These are phyloP conservation scores for Planococcus citri DNA, from an alignment of 1,140 invertebrate genomes.

Conservation along the genomic window DNA sequence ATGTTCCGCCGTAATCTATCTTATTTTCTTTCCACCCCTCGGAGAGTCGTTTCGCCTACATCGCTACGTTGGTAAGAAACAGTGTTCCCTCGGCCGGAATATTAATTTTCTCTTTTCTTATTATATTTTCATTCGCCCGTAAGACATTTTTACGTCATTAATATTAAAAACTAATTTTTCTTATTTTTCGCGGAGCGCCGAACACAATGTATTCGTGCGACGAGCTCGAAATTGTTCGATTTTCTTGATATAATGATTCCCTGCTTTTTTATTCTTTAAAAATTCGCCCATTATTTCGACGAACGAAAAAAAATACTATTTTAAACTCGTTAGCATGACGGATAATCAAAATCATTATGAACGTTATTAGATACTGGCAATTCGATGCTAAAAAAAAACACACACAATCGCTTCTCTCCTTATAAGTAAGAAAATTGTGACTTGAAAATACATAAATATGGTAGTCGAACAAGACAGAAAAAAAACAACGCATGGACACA, in stretches of 20 bases:
- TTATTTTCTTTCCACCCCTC: background rate
- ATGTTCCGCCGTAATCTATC: background rate
- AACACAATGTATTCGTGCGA: background rate
- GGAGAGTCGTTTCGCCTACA: background rate
- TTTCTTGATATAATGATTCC: background rate
- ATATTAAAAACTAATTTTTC: slow-evolving; percentile 14
- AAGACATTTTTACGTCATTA: slow-evolving; percentile 12
- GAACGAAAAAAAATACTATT: too few relatives aligned
- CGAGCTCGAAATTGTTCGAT: background rate
- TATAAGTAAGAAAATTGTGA: too few relatives aligned
- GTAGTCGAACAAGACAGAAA: too few relatives aligned
- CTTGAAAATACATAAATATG: too few relatives aligned
- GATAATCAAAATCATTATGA: too few relatives aligned
- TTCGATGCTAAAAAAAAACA: too few relatives aligned
- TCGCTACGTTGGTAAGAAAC: background rate
- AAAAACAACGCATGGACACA: too few relatives aligned
- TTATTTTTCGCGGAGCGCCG: background rate
- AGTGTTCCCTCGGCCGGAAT: slow-evolving; percentile 7
- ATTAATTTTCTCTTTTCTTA: slow-evolving; percentile 12
- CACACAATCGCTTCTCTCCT: too few relatives aligned
- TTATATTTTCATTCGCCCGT: slow-evolving; percentile 13
- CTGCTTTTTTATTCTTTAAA: too few relatives aligned
- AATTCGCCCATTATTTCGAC: too few relatives aligned
- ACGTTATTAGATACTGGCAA: too few relatives aligned
- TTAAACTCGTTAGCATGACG: too few relatives aligned